Evolutionary conservation across 2,888 invertebrate species (phyloP).

Genomic region (Tetrapedia diversipes): DNA sequence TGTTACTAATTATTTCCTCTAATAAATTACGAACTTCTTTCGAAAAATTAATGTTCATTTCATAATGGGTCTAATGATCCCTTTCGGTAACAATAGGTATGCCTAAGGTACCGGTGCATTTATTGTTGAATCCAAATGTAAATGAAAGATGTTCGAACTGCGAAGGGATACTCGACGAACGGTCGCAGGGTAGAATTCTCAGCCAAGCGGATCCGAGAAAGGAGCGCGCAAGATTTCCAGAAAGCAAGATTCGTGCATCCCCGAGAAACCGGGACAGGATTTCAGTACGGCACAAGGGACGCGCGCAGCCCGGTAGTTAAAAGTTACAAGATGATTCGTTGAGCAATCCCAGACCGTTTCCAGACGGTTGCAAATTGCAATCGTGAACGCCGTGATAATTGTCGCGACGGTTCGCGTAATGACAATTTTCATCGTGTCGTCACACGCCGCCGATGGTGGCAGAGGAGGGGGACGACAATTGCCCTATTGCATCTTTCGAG

Average conservation of each 20-base stretch:
- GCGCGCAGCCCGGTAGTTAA: slow-evolving; percentile 77
- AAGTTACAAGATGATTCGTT: slow-evolving; percentile 82
- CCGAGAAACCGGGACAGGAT: slow-evolving; percentile 56
- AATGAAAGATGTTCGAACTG: no score
- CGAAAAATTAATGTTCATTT: no score
- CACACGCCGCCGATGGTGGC: slow-evolving; percentile 65
- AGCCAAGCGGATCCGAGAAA: background rate
- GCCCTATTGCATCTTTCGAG: slow-evolving; percentile 78
- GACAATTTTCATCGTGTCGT: slow-evolving; percentile 81
- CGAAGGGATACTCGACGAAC: no score
- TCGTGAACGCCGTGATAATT: slow-evolving; percentile 82
- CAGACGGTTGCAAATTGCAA: slow-evolving; percentile 81
- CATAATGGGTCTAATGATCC: no score
- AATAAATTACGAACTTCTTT: no score
- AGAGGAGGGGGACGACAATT: slow-evolving; percentile 71
- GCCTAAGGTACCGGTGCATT: no score
- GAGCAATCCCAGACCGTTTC: slow-evolving; percentile 82
- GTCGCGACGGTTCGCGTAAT: slow-evolving; percentile 80
- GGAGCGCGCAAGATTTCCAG: slow-evolving; percentile 11
- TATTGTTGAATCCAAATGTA: no score
- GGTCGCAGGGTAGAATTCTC: no score
- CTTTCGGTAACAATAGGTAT: no score
- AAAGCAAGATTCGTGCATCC: slow-evolving; percentile 43
- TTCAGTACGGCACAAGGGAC: slow-evolving; percentile 45
- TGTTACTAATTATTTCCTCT: no score